A percentile compares a stretch with the other conserved stretches of the same genome.
These are phyloP conservation scores for Macroglossus sobrinus DNA, from an alignment of 2,113 vertebrate genomes.

Conservation along the genomic window DNA sequence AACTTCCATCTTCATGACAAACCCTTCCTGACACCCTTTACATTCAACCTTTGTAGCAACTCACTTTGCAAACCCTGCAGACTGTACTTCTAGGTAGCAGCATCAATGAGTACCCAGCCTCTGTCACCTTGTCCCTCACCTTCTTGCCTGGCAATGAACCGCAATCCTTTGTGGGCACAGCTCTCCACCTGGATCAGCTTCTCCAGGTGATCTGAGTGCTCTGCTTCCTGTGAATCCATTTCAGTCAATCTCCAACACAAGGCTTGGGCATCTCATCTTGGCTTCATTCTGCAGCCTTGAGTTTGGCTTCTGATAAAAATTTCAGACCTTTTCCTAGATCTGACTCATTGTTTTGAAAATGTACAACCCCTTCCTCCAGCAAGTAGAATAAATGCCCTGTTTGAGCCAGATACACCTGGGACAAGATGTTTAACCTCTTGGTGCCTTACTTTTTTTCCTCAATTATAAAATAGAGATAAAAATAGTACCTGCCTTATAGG, in stretches of 20 bases:
- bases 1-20: not conserved
- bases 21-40: not conserved
- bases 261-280: not conserved
- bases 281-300: not conserved
- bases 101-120: not conserved
- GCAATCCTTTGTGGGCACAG: not conserved
- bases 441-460: not conserved
- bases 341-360: not conserved
- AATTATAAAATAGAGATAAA: not conserved
- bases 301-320: not conserved
- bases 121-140: not conserved
- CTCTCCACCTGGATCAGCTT: not conserved
- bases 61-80: not conserved
- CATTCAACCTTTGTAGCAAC: rapidly evolving
- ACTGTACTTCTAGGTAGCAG: not conserved
- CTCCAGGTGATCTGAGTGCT: not conserved
- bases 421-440: not conserved
- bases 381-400: not conserved
- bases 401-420: too few species aligned
- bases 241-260: not conserved
- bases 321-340: not conserved
- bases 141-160: not conserved
- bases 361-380: not conserved
- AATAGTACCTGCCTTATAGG: not conserved
- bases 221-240: not conserved